Evolutionary conservation across 2,888 invertebrate species (phyloP).

Genomic region (Eurytoma californica): DNA sequence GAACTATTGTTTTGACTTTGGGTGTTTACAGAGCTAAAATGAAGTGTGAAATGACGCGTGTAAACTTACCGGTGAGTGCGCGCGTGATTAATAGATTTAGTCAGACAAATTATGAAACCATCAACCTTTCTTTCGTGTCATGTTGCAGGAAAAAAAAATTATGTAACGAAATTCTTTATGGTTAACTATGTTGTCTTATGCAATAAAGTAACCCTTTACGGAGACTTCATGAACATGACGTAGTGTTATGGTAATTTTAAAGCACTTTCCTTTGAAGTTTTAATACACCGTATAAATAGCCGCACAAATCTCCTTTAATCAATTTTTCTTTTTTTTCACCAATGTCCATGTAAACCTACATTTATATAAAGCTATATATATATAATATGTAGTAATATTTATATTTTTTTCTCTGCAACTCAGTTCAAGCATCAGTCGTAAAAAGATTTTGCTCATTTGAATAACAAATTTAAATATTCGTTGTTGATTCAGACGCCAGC

Average conservation of each 20-base stretch:
- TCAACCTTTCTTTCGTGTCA: neutral
- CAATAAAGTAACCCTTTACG: neutral
- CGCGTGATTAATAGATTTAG: slow-evolving; percentile 19
- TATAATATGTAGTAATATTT: too few species aligned
- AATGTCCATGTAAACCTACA: too few species aligned
- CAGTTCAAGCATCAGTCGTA: too few species aligned
- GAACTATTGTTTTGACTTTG: slow-evolving; percentile 11
- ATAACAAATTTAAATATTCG: too few species aligned
- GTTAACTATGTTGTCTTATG: neutral
- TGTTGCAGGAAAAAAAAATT: slow-evolving; percentile 1
- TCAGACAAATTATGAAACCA: slow-evolving; percentile 17
- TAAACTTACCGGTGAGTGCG: neutral
- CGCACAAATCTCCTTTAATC: slow-evolving; percentile 5
- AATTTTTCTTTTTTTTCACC: neutral
- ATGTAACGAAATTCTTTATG: slow-evolving; percentile 21
- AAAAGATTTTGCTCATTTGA: too few species aligned
- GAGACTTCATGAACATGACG: slow-evolving; percentile 11
- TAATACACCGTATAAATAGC: neutral
- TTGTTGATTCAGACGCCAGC: too few species aligned
- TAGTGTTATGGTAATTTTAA: slow-evolving; percentile 20
- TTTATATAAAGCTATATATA: too few species aligned
- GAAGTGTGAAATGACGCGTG: neutral
- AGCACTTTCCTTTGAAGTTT: slow-evolving; percentile 19
- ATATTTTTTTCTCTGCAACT: too few species aligned
- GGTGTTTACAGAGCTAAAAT: neutral